Base-by-base conservation (phyloP, 2,797 vertebrate genomes). In the Pyrocephalus nanus region DNA sequence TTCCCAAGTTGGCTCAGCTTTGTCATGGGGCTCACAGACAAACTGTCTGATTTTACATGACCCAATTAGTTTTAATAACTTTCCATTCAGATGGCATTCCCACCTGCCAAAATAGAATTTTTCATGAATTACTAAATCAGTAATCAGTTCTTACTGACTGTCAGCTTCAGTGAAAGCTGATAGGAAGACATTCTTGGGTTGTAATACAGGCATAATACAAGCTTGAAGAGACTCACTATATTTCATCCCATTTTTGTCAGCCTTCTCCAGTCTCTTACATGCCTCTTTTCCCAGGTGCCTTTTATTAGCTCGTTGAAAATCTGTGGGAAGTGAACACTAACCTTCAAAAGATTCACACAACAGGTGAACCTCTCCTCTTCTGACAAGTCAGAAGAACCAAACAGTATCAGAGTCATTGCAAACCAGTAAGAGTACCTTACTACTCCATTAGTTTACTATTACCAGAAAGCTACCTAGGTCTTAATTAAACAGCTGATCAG, bases 71-170 rank as follows among this genome's bases (percentile, higher is more conserved):
- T 89, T 72, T 88, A 90, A 74, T 86, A 93, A 72, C 55, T 77
- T 88, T 30, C 48, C 30, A 91, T 75, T 80, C 62, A 93, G 62
- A 89, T 11, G 62, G 36, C 79, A 75, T 86, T 75, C 30, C 88
- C 3, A 3, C 73, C 92, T 91, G 87, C 87, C 89, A 90, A 93
- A 95, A 93, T 66, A 81, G 76, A 90, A 75, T 90, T 95, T 94
- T 93, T 86, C 54, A 72, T 81, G 14, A 95, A 84, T 94, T 93
- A 83, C 61, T 91, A 95, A 81, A 95, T 90, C 72, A 92, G 65
- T 86, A 92, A 93, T 70, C 64, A 90, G 72, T 48, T 58, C 38
- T 88, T 90, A 73, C 70, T 64, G 51, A 80, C 60, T 90, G 55
- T 55, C 58, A 90, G 58, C 40, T 72, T 51, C 58, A 62, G 43